Base-by-base conservation (phyloP, 1,140 invertebrate species). In the Pentalonia nigronervosa region DNA sequence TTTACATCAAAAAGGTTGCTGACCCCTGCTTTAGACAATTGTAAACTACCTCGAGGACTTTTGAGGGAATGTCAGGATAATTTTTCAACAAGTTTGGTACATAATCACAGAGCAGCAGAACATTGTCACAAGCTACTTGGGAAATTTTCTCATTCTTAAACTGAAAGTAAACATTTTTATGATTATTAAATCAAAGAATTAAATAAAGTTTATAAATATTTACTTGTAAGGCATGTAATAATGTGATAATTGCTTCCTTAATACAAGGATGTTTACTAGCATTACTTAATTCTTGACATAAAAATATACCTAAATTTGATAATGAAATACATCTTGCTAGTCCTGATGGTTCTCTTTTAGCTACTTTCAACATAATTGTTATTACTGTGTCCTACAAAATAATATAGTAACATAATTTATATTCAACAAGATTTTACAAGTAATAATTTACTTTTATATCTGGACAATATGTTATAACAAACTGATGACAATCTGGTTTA, bases 261-360 rank as follows among this genome's bases (percentile, higher is more conserved):
- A 98, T 96, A 94, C 97, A 97, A 41, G 96, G 96, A 95, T 98
- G 97, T 93, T 95, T 94, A 56, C 96, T 96, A 93, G 96, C 96
- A 94, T 97, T 96, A 11, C 95, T 96, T 3, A 98, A 95, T 95
- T 98, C 97, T 95, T 97, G 96, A 94, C 98, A 97, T 47, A 98
- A 95, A 95, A 97, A 98, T 94, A 98, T 97, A 17, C 98, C 97
- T 84, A 99, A 96, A 94, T 97, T 97, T 83, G 98, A 98, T 7
- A 99, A 96, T 36, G 98, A 98, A 94, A 99, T 97, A 95, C 98
- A 99, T 93, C 98, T 96, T 36, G 98, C 98, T 94, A 97, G 96
- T 56, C 97, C 98, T 83, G 98, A 97, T 93, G 98, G 98, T 95
- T 99, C 99, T 50, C 97, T 96, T 93, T 98, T 97, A 90, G 98